phyloP scores from a whole-genome alignment of 2,888 invertebrate genomes.

The Amphipoea lucens region DNA sequence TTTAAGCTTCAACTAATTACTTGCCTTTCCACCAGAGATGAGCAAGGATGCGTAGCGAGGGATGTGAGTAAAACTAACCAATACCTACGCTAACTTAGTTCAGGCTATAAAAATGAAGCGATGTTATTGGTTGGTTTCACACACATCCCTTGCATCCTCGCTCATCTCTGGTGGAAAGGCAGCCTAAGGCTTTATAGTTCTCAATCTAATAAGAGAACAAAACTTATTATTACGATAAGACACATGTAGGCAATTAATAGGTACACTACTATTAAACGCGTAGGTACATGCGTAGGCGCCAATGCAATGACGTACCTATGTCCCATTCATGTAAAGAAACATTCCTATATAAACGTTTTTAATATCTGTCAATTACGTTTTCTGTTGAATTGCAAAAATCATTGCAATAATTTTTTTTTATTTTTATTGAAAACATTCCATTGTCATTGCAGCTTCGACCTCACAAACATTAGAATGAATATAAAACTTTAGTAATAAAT shows the following conservation, averaged over 20 bases:
- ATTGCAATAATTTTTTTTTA: not conserved
- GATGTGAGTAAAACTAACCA: too few species aligned
- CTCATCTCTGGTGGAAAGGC: too few species aligned
- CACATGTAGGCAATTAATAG: not conserved
- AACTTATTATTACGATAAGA: not conserved
- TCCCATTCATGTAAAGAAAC: not conserved
- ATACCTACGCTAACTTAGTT: too few species aligned
- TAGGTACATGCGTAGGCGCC: conserved; percentile 22
- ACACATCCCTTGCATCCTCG: too few species aligned
- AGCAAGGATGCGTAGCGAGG: too few species aligned
- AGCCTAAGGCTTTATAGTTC: not conserved
- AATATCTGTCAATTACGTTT: not conserved
- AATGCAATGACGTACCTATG: conserved; percentile 3
- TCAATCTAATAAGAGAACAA: not conserved
- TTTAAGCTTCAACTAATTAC: not conserved
- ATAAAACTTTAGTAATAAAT: not conserved
- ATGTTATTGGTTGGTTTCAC: too few species aligned
- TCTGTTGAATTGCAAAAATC: not conserved
- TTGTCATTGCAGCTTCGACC: not conserved
- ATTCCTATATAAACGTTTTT: conserved; percentile 11
- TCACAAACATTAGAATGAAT: not conserved
- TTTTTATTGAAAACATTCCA: not conserved
- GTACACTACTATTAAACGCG: not conserved
- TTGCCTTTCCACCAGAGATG: too few species aligned
- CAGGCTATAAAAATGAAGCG: too few species aligned